These are phyloP conservation scores for Ophion slaviceki DNA, from an alignment of 2,888 invertebrate genomes.

Conservation along the genomic window DNA sequence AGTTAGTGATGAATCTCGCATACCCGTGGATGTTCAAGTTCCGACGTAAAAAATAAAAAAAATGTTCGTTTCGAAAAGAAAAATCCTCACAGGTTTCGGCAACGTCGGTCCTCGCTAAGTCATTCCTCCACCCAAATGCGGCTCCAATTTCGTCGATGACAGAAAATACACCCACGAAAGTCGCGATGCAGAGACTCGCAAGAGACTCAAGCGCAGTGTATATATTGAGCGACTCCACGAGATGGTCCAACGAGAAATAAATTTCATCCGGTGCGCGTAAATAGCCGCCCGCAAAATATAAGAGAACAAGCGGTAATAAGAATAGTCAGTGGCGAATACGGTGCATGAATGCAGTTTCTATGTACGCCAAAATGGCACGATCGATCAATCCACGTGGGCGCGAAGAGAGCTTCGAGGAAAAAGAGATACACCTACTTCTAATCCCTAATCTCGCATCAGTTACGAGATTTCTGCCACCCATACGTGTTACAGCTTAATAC, in stretches of 20 bases:
- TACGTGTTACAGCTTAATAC: conserved; percentile 31
- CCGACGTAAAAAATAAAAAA: too few species aligned
- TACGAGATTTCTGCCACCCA: conserved; percentile 39
- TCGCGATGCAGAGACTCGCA: not conserved
- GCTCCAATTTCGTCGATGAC: too few species aligned
- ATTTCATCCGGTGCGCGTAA: conserved; percentile 30
- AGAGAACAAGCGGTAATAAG: conserved; percentile 55
- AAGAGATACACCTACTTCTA: conserved; percentile 61
- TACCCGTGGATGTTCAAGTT: too few species aligned
- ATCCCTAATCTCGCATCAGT: conserved; percentile 53
- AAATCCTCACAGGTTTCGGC: too few species aligned
- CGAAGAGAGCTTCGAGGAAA: conserved; percentile 55
- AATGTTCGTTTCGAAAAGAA: too few species aligned
- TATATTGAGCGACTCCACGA: not conserved
- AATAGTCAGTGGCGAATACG: conserved; percentile 55
- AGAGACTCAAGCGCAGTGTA: not conserved
- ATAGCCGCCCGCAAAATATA: conserved; percentile 29
- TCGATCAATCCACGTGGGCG: conserved; percentile 60
- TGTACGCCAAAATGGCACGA: conserved; percentile 40
- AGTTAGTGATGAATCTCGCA: too few species aligned
- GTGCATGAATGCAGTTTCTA: conserved; percentile 11
- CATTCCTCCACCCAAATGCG: too few species aligned
- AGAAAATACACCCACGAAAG: not conserved
- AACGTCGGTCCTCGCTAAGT: too few species aligned
- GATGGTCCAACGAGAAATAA: not conserved